Conservation (phyloP, 2,797 vertebrate genomes). For the Bryconaethiops microstoma region DNA sequence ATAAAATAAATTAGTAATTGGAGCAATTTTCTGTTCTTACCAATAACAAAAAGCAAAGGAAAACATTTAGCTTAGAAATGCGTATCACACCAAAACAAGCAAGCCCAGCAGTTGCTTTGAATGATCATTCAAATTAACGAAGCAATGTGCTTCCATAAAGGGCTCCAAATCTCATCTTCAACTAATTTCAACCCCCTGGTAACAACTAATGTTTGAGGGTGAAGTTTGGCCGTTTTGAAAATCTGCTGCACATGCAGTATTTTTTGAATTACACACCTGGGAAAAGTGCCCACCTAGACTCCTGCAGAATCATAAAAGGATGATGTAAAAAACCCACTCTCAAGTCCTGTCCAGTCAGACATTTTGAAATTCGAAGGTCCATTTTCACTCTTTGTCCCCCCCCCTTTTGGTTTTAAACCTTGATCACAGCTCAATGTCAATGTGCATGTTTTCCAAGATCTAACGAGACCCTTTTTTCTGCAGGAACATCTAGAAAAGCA, state of each 20-base stretch:
- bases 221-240: slow-evolving; percentile 58
- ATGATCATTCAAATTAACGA: neutral
- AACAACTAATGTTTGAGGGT: slow-evolving; percentile 62
- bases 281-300: slow-evolving; percentile 30
- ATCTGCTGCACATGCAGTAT: slow-evolving; percentile 39
- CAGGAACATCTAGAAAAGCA: slow-evolving; percentile 53
- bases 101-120: neutral
- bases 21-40: neutral
- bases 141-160: neutral
- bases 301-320: neutral
- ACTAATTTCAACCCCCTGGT: slow-evolving; percentile 61
- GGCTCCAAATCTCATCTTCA: slow-evolving; percentile 9
- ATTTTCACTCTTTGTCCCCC: neutral
- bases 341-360: slow-evolving; percentile 18
- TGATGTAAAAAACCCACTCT: neutral
- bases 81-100: neutral
- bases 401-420: neutral
- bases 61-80: neutral
- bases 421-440: neutral
- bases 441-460: too few relatives aligned
- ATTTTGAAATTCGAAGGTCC: slow-evolving; percentile 28
- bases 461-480: neutral
- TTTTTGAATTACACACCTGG: slow-evolving; percentile 44
- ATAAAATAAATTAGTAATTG: neutral
- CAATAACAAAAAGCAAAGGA: neutral